Evolutionary conservation across 1,140 invertebrate genomes (phyloP).

Genomic region (Ptiloglossa arizonensis): DNA sequence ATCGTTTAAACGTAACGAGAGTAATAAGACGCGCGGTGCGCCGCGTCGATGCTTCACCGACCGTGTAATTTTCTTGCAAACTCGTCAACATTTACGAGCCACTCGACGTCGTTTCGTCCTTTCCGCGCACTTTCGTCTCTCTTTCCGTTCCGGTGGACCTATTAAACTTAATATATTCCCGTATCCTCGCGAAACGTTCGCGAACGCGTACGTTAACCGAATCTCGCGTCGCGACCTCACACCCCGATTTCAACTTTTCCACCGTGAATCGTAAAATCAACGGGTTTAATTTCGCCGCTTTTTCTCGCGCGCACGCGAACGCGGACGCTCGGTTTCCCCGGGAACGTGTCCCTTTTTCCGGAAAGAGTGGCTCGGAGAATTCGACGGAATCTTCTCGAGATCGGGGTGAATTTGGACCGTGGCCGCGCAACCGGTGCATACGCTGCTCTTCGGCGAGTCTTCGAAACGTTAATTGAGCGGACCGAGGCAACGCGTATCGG

Average conservation of each 20-base stretch:
- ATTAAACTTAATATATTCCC: constrained; percentile 52
- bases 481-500: neutral
- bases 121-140: neutral
- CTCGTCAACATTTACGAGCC: constrained; percentile 54
- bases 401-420: too few species aligned
- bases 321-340: constrained; percentile 14
- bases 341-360: too few species aligned
- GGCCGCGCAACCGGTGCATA: neutral
- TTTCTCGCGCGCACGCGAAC: constrained; percentile 1
- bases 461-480: constrained; percentile 14
- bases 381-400: too few species aligned
- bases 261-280: constrained; percentile 17
- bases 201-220: constrained; percentile 11
- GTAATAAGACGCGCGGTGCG: constrained; percentile 46
- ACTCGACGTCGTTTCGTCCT: neutral
- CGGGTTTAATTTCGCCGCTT: neutral
- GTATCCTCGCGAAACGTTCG: constrained; percentile 9
- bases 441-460: neutral
- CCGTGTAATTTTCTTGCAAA: constrained; percentile 54
- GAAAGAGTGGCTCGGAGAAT: neutral
- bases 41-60: constrained; percentile 13
- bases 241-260: neutral
- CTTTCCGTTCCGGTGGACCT: neutral
- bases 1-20: constrained; percentile 56
- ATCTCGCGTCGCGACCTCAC: neutral